A percentile compares a stretch with the other conserved stretches of the same genome.
phyloP scores from a whole-genome alignment of 2,888 invertebrate species.

The Xylota sylvarum region DNA sequence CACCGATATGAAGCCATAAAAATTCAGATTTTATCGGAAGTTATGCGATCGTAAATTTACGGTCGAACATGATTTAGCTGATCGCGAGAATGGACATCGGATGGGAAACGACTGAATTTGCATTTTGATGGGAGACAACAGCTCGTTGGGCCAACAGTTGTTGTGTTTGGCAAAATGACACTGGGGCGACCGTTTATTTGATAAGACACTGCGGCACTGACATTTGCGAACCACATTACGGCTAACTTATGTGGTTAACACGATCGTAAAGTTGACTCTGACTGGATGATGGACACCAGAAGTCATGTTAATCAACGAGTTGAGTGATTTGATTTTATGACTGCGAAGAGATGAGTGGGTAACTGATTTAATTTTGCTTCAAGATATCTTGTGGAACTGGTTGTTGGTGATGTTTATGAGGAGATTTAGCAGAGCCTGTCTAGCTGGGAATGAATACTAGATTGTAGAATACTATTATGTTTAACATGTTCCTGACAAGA shows the following conservation, averaged over 20 bases:
- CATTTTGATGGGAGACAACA: slow-evolving; percentile 67
- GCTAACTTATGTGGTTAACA: slow-evolving; percentile 68
- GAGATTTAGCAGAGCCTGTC: not conserved
- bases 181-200: slow-evolving; percentile 46
- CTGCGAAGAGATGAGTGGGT: slow-evolving; percentile 39
- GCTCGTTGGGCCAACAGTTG: not conserved
- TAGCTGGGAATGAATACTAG: too few relatives aligned
- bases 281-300: slow-evolving; percentile 68
- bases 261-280: slow-evolving; percentile 66
- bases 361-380: slow-evolving; percentile 25
- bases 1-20: slow-evolving; percentile 74
- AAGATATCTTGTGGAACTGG: not conserved
- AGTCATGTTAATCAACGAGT: slow-evolving; percentile 69
- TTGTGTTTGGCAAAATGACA: slow-evolving; percentile 60
- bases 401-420: not conserved
- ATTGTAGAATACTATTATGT: too few relatives aligned
- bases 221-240: slow-evolving; percentile 52
- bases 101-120: slow-evolving; percentile 56
- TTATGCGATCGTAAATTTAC: slow-evolving; percentile 76
- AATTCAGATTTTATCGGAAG: slow-evolving; percentile 76
- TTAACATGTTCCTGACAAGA: too few relatives aligned
- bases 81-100: slow-evolving; percentile 54
- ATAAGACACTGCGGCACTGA: slow-evolving; percentile 43
- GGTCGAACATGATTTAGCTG: slow-evolving; percentile 73
- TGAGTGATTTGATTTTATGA: slow-evolving; percentile 74